A percentile compares a stretch with the other conserved stretches of the same genome.
Evolutionary conservation across 2,113 vertebrate genomes (phyloP).

Genomic region (Marmota monax): DNA sequence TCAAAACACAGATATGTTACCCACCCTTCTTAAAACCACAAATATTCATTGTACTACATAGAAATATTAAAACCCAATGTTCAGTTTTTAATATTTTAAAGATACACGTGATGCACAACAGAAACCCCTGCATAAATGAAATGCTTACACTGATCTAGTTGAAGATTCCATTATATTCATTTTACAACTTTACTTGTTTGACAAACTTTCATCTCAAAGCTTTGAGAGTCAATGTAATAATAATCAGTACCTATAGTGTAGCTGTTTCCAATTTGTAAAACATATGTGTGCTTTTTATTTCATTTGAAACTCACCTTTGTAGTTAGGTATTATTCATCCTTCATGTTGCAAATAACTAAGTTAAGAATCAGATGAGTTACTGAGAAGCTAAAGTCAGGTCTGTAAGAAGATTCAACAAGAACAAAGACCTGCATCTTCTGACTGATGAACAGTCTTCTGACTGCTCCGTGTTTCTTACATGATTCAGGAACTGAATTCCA

Average conservation of each 20-base stretch:
- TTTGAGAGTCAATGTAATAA: not conserved
- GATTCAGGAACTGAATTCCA: not conserved
- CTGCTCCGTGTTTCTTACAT: not conserved
- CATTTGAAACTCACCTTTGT: not conserved
- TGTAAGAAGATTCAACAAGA: not conserved
- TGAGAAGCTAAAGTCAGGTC: not conserved
- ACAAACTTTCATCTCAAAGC: not conserved
- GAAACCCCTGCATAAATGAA: not conserved
- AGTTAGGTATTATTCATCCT: not conserved
- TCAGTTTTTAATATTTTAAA: not conserved
- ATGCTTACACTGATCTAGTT: not conserved
- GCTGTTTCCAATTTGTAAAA: not conserved
- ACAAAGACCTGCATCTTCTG: not conserved
- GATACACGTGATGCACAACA: not conserved
- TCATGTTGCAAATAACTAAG: not conserved
- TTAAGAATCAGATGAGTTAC: not conserved
- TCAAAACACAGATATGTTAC: not conserved
- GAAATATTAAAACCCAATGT: not conserved
- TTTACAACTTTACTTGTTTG: not conserved
- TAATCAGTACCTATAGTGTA: not conserved
- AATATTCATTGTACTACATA: not conserved
- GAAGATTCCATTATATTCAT: not conserved
- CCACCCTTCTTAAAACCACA: not conserved
- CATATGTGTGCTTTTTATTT: not conserved
- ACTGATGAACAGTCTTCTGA: not conserved